A percentile compares a stretch with the other conserved stretches of the same genome.
phyloP scores from a whole-genome alignment of 2,888 invertebrate species.

The Mantis religiosa region DNA sequence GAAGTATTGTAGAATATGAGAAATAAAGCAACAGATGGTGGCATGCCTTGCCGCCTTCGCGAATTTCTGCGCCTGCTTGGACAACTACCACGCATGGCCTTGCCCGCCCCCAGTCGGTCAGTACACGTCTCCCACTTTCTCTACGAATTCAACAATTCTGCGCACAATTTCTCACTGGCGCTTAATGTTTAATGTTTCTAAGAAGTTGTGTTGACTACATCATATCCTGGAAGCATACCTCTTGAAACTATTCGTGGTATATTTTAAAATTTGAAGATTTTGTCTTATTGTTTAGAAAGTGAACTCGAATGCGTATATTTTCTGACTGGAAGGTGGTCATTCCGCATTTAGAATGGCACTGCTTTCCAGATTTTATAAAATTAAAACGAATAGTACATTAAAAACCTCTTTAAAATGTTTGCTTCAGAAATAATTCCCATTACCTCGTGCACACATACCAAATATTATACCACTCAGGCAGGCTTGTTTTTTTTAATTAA shows the following conservation, averaged over 20 bases:
- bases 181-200: not conserved
- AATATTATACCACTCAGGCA: no score
- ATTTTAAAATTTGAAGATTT: no score
- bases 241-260: not conserved
- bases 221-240: not conserved
- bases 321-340: no score
- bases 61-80: not conserved
- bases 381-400: no score
- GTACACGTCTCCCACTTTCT: not conserved
- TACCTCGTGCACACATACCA: no score
- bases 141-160: not conserved
- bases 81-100: slow-evolving; percentile 3
- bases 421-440: no score
- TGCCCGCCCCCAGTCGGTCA: not conserved
- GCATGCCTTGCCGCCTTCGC: not conserved
- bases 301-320: no score
- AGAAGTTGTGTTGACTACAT: not conserved
- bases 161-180: not conserved
- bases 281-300: no score
- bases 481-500: no score
- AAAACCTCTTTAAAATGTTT: no score
- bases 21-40: not conserved
- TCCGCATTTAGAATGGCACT: no score
- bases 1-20: not conserved
- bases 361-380: no score